Evolutionary conservation across 2,113 vertebrate species (phyloP).

Genomic region (Saimiri boliviensis): DNA sequence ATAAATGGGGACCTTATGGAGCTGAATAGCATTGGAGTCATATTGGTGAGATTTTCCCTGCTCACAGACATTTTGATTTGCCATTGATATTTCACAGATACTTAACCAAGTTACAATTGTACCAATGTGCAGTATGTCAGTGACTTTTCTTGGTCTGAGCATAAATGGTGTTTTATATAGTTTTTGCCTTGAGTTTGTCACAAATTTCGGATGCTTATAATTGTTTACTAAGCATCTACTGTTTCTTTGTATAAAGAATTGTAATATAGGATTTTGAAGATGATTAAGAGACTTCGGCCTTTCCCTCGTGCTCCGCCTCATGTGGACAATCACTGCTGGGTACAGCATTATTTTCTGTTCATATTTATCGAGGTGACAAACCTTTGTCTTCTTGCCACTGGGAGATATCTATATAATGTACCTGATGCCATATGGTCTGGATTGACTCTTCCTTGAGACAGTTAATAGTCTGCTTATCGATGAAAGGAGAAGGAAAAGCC

Average conservation of each 20-base stretch:
- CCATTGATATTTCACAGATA: not conserved
- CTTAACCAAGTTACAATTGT: not conserved
- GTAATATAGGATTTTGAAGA: not conserved
- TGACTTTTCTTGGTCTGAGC: not conserved
- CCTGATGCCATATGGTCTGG: not conserved
- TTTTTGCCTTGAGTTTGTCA: not conserved
- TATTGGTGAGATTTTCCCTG: conserved; percentile 89
- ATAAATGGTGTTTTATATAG: not conserved
- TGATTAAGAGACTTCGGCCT: not conserved
- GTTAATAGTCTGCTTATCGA: not conserved
- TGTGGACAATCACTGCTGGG: fast-evolving
- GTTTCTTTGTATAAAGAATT: not conserved
- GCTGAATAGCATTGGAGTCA: conserved; percentile 96
- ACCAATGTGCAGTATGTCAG: fast-evolving
- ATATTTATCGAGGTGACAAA: too few species aligned
- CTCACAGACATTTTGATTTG: not conserved
- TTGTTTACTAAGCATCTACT: not conserved
- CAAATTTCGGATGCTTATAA: not conserved
- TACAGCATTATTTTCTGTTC: not conserved
- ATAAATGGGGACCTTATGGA: conserved; percentile 96
- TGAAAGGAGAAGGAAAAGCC: not conserved
- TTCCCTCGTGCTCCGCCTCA: not conserved
- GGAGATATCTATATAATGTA: fast-evolving
- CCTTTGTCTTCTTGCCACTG: not conserved
- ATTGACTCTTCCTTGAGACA: not conserved